phyloP scores from a whole-genome alignment of 2,888 invertebrate genomes.

The Zhuqinia jingwanae region DNA sequence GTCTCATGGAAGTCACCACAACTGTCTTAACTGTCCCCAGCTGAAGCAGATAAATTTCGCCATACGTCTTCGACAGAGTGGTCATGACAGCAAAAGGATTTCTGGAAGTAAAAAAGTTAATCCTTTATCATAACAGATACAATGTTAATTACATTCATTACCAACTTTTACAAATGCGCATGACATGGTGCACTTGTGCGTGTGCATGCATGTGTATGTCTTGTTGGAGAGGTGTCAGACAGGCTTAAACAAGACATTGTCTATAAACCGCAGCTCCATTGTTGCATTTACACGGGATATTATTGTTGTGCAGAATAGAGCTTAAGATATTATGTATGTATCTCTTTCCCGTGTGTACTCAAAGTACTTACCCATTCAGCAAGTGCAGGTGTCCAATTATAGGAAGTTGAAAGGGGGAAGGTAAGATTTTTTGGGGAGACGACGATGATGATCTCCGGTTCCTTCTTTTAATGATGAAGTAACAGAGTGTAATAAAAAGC shows the following conservation, averaged over 20 bases:
- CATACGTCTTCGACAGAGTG: slow-evolving; percentile 74
- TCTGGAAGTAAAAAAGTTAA: slow-evolving; percentile 66
- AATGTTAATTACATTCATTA: slow-evolving; percentile 33
- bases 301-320: slow-evolving; percentile 32
- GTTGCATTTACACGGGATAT: slow-evolving; percentile 37
- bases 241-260: slow-evolving; percentile 34
- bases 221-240: slow-evolving; percentile 50
- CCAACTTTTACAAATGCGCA: slow-evolving; percentile 1
- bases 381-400: slow-evolving; percentile 78
- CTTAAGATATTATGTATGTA: too few relatives aligned
- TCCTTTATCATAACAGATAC: slow-evolving; percentile 41
- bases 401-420: slow-evolving; percentile 76
- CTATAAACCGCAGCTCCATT: slow-evolving; percentile 23
- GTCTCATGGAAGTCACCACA: slow-evolving; percentile 77
- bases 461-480: slow-evolving; percentile 34
- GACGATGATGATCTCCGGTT: slow-evolving; percentile 10
- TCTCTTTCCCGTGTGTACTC: too few relatives aligned
- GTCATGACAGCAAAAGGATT: slow-evolving; percentile 78
- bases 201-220: background rate
- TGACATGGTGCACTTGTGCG: background rate
- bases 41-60: slow-evolving; percentile 78
- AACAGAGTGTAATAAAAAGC: slow-evolving; percentile 52
- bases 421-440: slow-evolving; percentile 67
- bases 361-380: slow-evolving; percentile 76
- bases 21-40: slow-evolving; percentile 77